These are phyloP conservation scores for Dromaius novaehollandiae DNA, from an alignment of 2,113 vertebrate genomes.

Conservation along the genomic window DNA sequence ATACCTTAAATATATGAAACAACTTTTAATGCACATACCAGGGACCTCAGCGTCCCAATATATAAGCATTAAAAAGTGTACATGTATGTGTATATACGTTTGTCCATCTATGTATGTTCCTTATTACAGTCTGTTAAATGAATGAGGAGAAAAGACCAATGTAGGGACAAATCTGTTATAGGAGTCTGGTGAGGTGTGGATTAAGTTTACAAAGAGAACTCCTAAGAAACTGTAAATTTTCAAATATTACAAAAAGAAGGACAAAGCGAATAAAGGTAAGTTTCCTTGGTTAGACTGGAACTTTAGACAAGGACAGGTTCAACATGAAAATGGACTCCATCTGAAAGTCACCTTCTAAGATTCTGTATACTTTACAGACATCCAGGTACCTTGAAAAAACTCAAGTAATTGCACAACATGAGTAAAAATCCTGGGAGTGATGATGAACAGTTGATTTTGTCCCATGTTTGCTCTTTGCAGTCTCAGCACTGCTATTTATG, in stretches of 20 bases:
- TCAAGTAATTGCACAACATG: not conserved
- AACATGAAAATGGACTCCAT: fast-evolving
- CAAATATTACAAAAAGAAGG: not conserved
- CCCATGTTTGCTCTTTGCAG: not conserved
- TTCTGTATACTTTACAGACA: not conserved
- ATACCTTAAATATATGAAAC: not conserved
- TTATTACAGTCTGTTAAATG: not conserved
- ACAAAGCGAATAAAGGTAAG: not conserved
- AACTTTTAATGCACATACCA: not conserved
- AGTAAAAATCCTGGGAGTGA: not conserved
- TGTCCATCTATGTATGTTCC: not conserved
- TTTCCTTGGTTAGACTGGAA: not conserved
- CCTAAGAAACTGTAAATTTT: not conserved
- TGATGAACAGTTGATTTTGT: not conserved
- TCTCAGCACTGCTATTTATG: too few species aligned
- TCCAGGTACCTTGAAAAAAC: not conserved
- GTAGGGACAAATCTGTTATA: not conserved
- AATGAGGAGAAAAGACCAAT: not conserved
- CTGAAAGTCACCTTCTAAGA: not conserved
- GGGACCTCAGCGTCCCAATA: not conserved
- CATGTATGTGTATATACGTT: not conserved
- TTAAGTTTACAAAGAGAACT: not conserved
- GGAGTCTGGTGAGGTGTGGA: not conserved
- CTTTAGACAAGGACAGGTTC: not conserved
- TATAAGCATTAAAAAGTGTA: not conserved